Percentiles rank a stretch among this genome's conserved stretches.
Evolutionary conservation across 92 coral and sea anemone species (phyloP).

Genomic region (Virgularia gustaviana): DNA sequence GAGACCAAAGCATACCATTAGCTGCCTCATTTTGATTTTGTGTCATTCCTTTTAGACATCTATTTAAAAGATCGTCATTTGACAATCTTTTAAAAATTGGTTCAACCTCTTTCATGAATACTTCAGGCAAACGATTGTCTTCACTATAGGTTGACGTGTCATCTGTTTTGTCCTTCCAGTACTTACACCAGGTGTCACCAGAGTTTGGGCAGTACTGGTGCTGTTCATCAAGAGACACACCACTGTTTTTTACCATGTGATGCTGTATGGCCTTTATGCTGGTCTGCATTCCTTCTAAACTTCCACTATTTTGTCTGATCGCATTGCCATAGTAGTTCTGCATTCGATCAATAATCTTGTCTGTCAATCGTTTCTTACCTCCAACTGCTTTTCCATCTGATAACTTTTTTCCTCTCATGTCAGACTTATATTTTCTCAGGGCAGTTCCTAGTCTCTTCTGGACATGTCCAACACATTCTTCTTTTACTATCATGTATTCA

Average conservation of each 20-base stretch:
- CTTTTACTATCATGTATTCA: constrained; percentile 46
- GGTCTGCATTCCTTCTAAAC: constrained; percentile 43
- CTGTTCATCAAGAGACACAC: constrained; percentile 41
- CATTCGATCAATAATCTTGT: constrained; percentile 53
- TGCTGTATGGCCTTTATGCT: constrained; percentile 50
- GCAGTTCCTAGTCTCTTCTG: constrained; percentile 59
- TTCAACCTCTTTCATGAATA: constrained; percentile 22
- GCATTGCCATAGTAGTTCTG: constrained; percentile 53
- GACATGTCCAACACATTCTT: constrained; percentile 70
- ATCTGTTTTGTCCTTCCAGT: constrained; percentile 54
- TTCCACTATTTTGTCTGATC: constrained; percentile 42
- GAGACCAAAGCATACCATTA: constrained; percentile 61
- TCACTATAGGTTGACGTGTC: constrained; percentile 17
- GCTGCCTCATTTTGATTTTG: constrained; percentile 61
- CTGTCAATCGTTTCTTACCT: constrained; percentile 57
- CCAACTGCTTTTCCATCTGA: constrained; percentile 56
- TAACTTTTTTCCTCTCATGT: constrained; percentile 46
- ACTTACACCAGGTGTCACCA: constrained; percentile 53
- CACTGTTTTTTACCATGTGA: constrained; percentile 40
- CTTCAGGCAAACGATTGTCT: constrained; percentile 28
- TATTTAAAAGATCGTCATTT: constrained; percentile 24
- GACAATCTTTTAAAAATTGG: constrained; percentile 26
- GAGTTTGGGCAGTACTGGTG: constrained; percentile 49
- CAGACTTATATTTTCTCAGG: constrained; percentile 44
- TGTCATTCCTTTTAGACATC: constrained; percentile 50